Evolutionary conservation across 1,140 invertebrate genomes (phyloP).

Genomic region (Brevipalpus yothersi): DNA sequence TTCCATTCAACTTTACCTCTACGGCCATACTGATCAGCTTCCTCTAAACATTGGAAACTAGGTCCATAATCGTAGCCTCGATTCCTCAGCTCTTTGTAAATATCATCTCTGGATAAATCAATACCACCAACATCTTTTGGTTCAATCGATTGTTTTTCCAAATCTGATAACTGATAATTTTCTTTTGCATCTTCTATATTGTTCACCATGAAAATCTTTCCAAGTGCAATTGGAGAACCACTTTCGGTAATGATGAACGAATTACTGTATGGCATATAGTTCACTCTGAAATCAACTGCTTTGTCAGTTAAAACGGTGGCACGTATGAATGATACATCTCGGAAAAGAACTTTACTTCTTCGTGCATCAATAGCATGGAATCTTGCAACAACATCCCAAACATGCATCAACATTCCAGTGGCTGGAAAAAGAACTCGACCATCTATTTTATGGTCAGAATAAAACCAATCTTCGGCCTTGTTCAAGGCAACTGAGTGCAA

Average conservation of each 20-base stretch:
- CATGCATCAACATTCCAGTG: slow-evolving; percentile 71
- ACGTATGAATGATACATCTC: slow-evolving; percentile 61
- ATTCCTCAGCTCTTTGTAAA: slow-evolving; percentile 27
- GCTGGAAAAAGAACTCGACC: slow-evolving; percentile 80
- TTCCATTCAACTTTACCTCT: slow-evolving; percentile 17
- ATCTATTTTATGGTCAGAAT: slow-evolving; percentile 71
- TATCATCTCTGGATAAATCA: slow-evolving; percentile 18
- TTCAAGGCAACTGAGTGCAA: slow-evolving; percentile 32
- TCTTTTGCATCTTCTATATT: neutral
- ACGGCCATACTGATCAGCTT: slow-evolving; percentile 16
- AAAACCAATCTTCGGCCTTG: slow-evolving; percentile 44
- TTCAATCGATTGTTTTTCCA: neutral
- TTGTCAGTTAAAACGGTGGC: slow-evolving; percentile 32
- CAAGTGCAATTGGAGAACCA: neutral
- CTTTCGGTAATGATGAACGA: neutral
- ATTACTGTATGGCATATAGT: neutral
- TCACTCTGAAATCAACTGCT: neutral
- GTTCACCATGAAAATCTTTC: neutral
- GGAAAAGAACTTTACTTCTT: slow-evolving; percentile 29
- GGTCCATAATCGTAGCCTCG: slow-evolving; percentile 29
- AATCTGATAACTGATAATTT: neutral
- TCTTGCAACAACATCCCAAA: slow-evolving; percentile 62
- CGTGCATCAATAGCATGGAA: slow-evolving; percentile 1
- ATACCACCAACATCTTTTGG: neutral
- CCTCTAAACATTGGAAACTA: slow-evolving; percentile 51